These are phyloP conservation scores for human (Homo sapiens) DNA, from an alignment of 2,113 vertebrate species.

Conservation along the genomic window GRCh38 chr12:2724001-2724500, in stretches of 20 bases:
- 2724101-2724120: too few relatives aligned
- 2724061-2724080: background rate
- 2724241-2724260: background rate
- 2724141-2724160: background rate
- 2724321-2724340: background rate
- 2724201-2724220: too few relatives aligned
- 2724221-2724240: background rate
- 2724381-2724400: background rate
- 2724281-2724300: too few relatives aligned
- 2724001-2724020: background rate
- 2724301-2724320: background rate
- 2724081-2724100: background rate
- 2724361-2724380: background rate
- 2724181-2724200: background rate
- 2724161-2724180: background rate
- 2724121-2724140: background rate
- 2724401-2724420: background rate
- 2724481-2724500: background rate
- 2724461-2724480: background rate
- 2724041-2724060: background rate
- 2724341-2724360: too few relatives aligned
- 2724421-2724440: background rate
- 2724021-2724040: background rate
- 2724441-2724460: background rate
- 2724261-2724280: background rate